Percentiles rank a stretch among this genome's conserved stretches.
Conservation (phyloP, 1,140 invertebrate genomes). For the Dysdera silvatica region DNA sequence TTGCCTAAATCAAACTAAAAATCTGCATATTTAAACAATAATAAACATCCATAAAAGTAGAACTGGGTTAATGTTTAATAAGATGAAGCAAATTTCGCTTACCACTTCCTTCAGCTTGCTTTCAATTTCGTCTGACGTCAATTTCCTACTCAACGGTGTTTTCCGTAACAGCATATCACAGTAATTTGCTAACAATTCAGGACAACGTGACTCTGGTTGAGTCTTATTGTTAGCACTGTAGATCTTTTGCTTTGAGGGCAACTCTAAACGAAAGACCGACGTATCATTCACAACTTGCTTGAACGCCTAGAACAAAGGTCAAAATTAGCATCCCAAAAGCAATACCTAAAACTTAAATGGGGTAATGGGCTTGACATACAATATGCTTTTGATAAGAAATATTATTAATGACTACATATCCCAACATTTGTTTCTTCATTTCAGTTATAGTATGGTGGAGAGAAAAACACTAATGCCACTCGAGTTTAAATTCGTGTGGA, state of each 20-base stretch:
- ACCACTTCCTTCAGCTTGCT: conserved; percentile 81
- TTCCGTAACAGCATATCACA: conserved; percentile 98
- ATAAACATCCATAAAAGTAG: too few relatives aligned
- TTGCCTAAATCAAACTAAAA: too few relatives aligned
- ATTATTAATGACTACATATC: too few relatives aligned
- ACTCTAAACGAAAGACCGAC: conserved; percentile 80
- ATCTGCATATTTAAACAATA: too few relatives aligned
- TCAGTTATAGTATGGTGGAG: too few relatives aligned
- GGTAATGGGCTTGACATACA: too few relatives aligned
- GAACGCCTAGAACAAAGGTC: conserved; percentile 57
- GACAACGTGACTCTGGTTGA: conserved; percentile 82
- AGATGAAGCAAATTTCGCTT: conserved; percentile 40
- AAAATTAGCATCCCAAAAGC: neutral
- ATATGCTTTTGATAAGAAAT: too few relatives aligned
- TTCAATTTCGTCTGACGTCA: conserved; percentile 97
- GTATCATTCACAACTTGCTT: conserved; percentile 98
- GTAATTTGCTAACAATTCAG: conserved; percentile 97
- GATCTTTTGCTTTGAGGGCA: conserved; percentile 54
- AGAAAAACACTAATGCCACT: too few relatives aligned
- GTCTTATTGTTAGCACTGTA: conserved; percentile 25
- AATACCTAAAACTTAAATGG: neutral
- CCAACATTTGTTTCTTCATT: too few relatives aligned
- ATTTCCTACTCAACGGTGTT: conserved; percentile 89
- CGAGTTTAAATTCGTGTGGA: too few relatives aligned
- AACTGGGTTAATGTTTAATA: too few relatives aligned